phyloP scores from a whole-genome alignment of 2,888 invertebrate genomes.

The Pollenia labialis region DNA sequence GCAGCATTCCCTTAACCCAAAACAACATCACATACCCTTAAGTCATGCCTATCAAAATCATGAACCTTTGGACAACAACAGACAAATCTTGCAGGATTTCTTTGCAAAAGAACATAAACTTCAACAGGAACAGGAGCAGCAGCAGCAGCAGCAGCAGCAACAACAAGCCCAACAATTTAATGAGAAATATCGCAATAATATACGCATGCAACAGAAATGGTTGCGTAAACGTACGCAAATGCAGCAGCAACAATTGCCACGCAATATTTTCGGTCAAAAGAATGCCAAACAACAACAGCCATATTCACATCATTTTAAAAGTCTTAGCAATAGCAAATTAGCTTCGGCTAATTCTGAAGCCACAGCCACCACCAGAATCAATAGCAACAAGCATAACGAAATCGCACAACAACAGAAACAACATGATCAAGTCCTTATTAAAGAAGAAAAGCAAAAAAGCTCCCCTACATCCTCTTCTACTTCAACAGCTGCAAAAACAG shows the following conservation, averaged over 20 bases:
- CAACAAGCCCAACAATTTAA: conserved; percentile 65
- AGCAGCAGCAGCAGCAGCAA: conserved; percentile 66
- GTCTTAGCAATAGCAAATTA: conserved; percentile 75
- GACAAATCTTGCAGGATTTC: conserved; percentile 79
- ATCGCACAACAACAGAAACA: conserved; percentile 57
- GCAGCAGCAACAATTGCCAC: conserved; percentile 76
- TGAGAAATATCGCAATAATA: conserved; percentile 76
- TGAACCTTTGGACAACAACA: conserved; percentile 78
- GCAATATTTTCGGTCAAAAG: conserved; percentile 78
- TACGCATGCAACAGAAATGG: conserved; percentile 81
- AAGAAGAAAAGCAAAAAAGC: conserved; percentile 55
- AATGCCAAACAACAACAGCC: conserved; percentile 69
- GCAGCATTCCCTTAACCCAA: neutral
- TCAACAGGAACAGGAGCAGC: conserved; percentile 55
- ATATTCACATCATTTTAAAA: conserved; percentile 77
- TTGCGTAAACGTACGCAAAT: conserved; percentile 80
- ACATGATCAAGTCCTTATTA: conserved; percentile 27
- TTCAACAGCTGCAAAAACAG: conserved; percentile 72
- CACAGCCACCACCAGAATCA: conserved; percentile 77
- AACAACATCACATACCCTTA: conserved; percentile 17
- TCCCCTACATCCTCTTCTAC: neutral
- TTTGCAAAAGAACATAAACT: conserved; percentile 78
- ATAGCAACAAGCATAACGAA: conserved; percentile 27
- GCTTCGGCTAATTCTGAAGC: conserved; percentile 80
- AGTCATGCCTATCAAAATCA: conserved; percentile 77